Evolutionary conservation across 1,140 invertebrate genomes (phyloP), one percentile per base, ranked within the genome.

Genomic region (Centruroides sculpturatus): DNA sequence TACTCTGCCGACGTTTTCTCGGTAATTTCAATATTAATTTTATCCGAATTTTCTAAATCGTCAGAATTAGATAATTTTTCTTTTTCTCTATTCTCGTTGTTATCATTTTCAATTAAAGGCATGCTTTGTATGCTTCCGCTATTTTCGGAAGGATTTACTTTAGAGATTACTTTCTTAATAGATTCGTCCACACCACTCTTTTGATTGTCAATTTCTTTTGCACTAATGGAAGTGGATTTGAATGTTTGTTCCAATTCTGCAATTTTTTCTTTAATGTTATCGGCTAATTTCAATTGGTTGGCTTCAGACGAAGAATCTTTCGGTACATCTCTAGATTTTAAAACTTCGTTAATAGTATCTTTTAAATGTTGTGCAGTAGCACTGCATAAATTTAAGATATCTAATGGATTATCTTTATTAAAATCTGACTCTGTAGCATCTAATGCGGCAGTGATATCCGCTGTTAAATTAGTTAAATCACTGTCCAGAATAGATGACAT

Each of bases 381-480:
- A 41, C 64, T 65, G 47, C 64, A 65, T 3, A 55, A 50, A 47
- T 34, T 47, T 13, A 65, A 60, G 7, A 65, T 54, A 7, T 58
- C 35, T 23, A 60, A 52, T 47, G 52, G 55, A 5, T 51, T 34
- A 13, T 57, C 59, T 36, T 54, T 60, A 23, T 23, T 11, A 47
- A 47, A n/a, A 6, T 47, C 55, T 49, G 12, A 34, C 11, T 51
- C 50, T 34, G 12, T 5, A 51, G 12, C 10, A 51, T n/a, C 23
- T 13, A 51, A 51, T n/a, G 12, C 50, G 11, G 50, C 12, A 51
- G 50, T n/a, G 5, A 34, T n/a, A n/a, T 51, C 12, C 5, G 50
- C 50, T 0, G 12, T 34, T 34, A 13, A 6, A 51, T 5, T 51
- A 51, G 50, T 51, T 34, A 51, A 13, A 34, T 51, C 23, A n/a